phyloP scores from a whole-genome alignment of 2,113 vertebrate genomes.

The Sigmodon hispidus region DNA sequence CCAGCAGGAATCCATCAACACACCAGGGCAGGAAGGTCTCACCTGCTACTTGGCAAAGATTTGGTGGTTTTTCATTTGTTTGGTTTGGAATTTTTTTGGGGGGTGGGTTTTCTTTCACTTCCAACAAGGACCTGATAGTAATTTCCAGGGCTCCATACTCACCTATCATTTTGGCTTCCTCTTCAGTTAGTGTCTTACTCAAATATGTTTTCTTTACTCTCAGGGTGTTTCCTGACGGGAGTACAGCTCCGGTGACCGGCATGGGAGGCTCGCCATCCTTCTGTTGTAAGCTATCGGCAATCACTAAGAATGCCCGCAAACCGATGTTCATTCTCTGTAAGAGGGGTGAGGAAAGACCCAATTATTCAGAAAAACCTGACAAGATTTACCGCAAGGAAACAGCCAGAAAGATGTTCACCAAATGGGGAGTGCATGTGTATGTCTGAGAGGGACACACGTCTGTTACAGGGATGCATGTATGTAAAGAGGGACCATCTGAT shows the following conservation, averaged over 20 bases:
- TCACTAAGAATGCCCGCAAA: conserved; percentile 96
- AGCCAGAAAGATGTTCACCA: background rate
- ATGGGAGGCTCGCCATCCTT: conserved; percentile 99
- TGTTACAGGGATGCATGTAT: background rate
- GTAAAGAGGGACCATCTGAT: background rate
- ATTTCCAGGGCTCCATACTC: conserved; percentile 46
- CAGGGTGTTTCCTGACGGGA: conserved; percentile 97
- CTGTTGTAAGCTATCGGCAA: conserved; percentile 97
- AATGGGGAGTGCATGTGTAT: background rate
- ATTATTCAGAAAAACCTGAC: background rate
- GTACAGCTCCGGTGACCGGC: conserved; percentile 97
- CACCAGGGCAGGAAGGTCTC: background rate
- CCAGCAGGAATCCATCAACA: conserved; percentile 56
- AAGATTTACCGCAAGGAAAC: background rate
- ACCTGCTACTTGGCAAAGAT: background rate
- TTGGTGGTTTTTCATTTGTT: too few relatives aligned
- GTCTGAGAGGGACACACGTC: background rate
- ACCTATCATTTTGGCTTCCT: conserved; percentile 99
- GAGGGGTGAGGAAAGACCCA: conserved; percentile 56
- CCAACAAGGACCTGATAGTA: background rate
- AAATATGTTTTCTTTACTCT: conserved; percentile 99
- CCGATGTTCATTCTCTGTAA: conserved; percentile 99
- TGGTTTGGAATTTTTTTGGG: too few relatives aligned
- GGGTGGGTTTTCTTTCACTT: background rate
- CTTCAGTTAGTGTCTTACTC: conserved; percentile 98